Conservation (phyloP, 2,888 invertebrate genomes). For the Hypselothyrea guttata region DNA sequence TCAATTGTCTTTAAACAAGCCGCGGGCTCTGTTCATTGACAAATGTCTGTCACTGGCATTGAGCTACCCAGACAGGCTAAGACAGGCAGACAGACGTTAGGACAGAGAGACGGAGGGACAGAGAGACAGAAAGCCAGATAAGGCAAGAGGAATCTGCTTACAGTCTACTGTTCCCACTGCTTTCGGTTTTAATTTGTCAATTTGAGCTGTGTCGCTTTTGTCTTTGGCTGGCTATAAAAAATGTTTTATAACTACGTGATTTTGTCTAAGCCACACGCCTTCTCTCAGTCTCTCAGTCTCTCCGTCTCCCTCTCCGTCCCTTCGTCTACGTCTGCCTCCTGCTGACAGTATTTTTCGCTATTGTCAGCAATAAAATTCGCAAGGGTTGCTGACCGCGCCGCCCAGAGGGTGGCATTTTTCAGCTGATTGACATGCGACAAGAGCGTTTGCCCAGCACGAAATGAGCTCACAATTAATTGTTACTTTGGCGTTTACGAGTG, state of each 20-base stretch:
- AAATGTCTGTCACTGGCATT: slow-evolving; percentile 68
- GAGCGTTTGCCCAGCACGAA: slow-evolving; percentile 36
- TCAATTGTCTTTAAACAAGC: slow-evolving; percentile 44
- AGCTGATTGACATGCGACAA: slow-evolving; percentile 68
- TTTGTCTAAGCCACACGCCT: slow-evolving; percentile 72
- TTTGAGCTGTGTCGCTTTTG: slow-evolving; percentile 54
- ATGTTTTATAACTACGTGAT: slow-evolving; percentile 74
- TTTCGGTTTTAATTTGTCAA: slow-evolving; percentile 52
- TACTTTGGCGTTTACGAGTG: slow-evolving; percentile 37
- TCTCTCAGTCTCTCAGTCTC: not conserved
- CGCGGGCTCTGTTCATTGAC: slow-evolving; percentile 58
- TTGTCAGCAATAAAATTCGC: slow-evolving; percentile 69
- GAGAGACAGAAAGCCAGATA: slow-evolving; percentile 27
- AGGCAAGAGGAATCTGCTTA: slow-evolving; percentile 7
- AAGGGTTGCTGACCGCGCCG: slow-evolving; percentile 41
- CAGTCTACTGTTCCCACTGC: slow-evolving; percentile 19
- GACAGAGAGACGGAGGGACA: too few species aligned
- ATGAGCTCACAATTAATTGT: slow-evolving; percentile 76
- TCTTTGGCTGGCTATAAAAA: slow-evolving; percentile 47
- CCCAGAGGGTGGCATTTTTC: slow-evolving; percentile 19
- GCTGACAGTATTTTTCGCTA: slow-evolving; percentile 53
- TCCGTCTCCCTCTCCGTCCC: too few species aligned
- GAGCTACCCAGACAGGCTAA: slow-evolving; percentile 72
- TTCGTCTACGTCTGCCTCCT: too few species aligned
- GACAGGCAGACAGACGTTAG: slow-evolving; percentile 31